Evolutionary conservation across 2,888 invertebrate species (phyloP).

Genomic region (Carterocephalus palaemon): DNA sequence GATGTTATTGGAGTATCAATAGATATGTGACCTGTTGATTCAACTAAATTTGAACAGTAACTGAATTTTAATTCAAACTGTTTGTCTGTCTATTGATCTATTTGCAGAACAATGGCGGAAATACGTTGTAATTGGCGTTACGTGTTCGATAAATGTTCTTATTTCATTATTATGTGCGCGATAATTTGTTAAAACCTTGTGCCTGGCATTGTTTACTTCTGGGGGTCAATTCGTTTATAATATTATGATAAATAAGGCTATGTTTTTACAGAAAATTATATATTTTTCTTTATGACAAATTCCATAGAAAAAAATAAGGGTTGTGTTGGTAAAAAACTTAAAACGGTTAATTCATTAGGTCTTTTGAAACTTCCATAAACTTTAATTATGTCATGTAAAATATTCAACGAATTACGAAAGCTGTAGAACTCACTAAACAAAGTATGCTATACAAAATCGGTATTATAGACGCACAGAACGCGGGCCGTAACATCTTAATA

Average conservation of each 20-base stretch:
- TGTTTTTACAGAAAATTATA: not conserved
- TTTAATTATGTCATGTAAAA: no score
- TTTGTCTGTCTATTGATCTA: conserved; percentile 26
- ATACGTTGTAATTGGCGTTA: conserved; percentile 29
- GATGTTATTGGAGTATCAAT: no score
- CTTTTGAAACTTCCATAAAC: no score
- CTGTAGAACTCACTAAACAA: conserved; percentile 8
- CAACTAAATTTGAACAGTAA: no score
- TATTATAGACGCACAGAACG: no score
- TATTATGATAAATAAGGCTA: conserved; percentile 6
- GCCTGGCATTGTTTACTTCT: conserved; percentile 31
- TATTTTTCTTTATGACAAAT: not conserved
- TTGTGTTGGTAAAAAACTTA: no score
- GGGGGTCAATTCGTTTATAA: conserved; percentile 11
- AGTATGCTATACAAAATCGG: conserved; percentile 1
- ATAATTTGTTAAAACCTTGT: conserved; percentile 34
- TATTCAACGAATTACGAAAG: conserved; percentile 4
- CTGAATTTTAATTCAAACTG: no score
- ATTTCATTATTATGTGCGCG: conserved; percentile 30
- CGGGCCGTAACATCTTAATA: conserved; percentile 21
- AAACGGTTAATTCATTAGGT: no score
- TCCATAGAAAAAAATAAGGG: no score
- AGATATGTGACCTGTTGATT: no score
- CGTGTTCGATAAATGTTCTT: conserved; percentile 29
- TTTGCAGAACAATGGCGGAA: conserved; percentile 26